Base-by-base conservation (phyloP, 2,888 invertebrate genomes). In the Cylloceria caligata region DNA sequence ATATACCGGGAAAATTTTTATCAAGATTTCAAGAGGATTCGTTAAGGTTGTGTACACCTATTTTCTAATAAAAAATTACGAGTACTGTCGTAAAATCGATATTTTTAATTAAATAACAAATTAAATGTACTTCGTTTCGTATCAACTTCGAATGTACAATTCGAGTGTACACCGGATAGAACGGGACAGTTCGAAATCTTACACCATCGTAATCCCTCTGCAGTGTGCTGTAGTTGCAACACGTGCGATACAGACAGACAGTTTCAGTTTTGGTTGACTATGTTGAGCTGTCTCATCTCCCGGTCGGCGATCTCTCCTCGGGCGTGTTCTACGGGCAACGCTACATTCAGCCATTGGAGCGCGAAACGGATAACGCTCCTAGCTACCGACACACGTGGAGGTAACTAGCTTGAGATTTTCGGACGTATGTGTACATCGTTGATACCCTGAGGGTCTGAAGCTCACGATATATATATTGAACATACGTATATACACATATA, bases 311-410 rank as follows among this genome's bases (percentile, higher is more conserved):
- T 65, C 27, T 67, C 74, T 65, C 55, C 74, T 45, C 55, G 45
- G 65, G 74, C 74, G 45, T 64, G 39, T 30, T n/a, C 16, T 30
- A 47, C 27, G 47, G 27, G 16, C n/a, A 24, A n/a, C n/a, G n/a
- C n/a, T 5, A 52, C 42, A 57, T 30, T 45, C 30, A 42, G 30
- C 65, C 74, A 55, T 30, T 45, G 74, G 34, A 67, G 74, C 74
- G 42, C 45, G 55, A 75, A 67, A 67, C 74, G 55, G 65, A 67
- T 65, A 75, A 75, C 74, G 65, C 73, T 52, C 16, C 39, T 36
- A 39, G 52, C 64, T 27, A 57, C 16, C 34, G 34, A 7, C 57
- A 57, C n/a, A 30, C 7, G 34, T 4, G 16, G 34, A 16, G n/a
- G 30, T 60, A 34, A 36, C 60, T 36, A 34, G 60, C 60, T 60